Percentiles rank a stretch among this genome's conserved stretches.
These are phyloP conservation scores for Gila robusta DNA, from an alignment of 2,797 vertebrate species.

Conservation along the genomic window DNA sequence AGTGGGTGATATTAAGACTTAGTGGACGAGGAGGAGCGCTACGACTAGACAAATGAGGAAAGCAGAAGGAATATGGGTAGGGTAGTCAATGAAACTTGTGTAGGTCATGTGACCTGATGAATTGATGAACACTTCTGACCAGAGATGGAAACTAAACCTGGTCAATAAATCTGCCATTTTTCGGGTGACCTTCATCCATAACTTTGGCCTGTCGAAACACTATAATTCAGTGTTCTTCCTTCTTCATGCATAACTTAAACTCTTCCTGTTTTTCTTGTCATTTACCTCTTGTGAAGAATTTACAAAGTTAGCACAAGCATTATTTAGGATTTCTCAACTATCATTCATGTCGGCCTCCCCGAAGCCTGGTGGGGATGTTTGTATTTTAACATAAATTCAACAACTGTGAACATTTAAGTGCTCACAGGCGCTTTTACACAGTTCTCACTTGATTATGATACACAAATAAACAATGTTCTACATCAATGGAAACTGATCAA, in stretches of 20 bases:
- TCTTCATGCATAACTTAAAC: slow-evolving; percentile 47
- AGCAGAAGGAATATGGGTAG: slow-evolving; percentile 40
- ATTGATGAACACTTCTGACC: slow-evolving; percentile 28
- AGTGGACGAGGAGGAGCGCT: background rate
- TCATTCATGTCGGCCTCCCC: background rate
- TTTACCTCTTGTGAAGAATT: slow-evolving; percentile 32
- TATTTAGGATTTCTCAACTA: slow-evolving; percentile 31
- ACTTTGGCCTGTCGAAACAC: slow-evolving; percentile 38
- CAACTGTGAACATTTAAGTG: slow-evolving; percentile 14
- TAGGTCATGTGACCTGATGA: slow-evolving; percentile 37
- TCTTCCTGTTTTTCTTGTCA: slow-evolving; percentile 48
- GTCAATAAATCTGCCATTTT: slow-evolving; percentile 41
- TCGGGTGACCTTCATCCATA: slow-evolving; percentile 31
- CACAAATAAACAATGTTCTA: slow-evolving; percentile 37
- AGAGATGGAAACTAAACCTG: slow-evolving; percentile 14
- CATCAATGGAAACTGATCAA: slow-evolving; percentile 28
- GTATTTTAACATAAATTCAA: slow-evolving; percentile 11
- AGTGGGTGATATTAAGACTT: slow-evolving; percentile 49
- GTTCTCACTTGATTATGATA: slow-evolving; percentile 31
- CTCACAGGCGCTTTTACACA: background rate
- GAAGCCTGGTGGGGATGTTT: background rate
- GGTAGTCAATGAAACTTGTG: slow-evolving; percentile 10
- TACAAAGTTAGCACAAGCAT: slow-evolving; percentile 36
- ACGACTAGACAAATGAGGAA: slow-evolving; percentile 33
- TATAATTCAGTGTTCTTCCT: slow-evolving; percentile 50